Evolutionary conservation across 2,113 vertebrate species (phyloP), one percentile per base, ranked within the genome.

Genomic region (Peucedramus taeniatus): DNA sequence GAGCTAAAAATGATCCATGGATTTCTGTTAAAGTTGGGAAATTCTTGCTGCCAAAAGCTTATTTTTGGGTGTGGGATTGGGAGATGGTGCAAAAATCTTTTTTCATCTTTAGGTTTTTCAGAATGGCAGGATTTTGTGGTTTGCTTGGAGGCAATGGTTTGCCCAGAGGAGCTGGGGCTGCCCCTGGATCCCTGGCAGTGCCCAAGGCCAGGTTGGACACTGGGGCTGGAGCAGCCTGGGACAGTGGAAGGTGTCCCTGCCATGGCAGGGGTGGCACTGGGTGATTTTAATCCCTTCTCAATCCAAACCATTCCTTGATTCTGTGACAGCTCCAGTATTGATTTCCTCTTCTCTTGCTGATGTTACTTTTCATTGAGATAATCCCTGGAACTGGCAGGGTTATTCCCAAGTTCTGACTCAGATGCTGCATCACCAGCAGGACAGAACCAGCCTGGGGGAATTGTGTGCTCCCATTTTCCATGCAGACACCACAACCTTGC

Each of bases 271-370:
- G 2, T 40, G 85, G 42, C 1, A 13, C 4, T 22, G 27, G 42
- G 0, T 27, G 66, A 4, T 0, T 1, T 24, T 57, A 0, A 10
- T 35, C 17, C 26, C 1, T 72, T 1, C 76, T n/a, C 31, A 26
- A 8, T 12, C 31, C 50, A 50, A 49, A 4, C 9, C 42, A 71
- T 26, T 35, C 72, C 14, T 4, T 3, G 20, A 24, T 35, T 45
- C 49, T n/a, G 13, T 47, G 42, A 44, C 7, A 39, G 20, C 59
- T 4, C 44, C 23, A 24, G 45, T 2, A 37, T 1, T 22, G 10
- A 40, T 70, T 28, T 78, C 8, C 50, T 59, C 22, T 87, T 33
- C 8, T n/a, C 45, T 80, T 15, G 7, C 7, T 4, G 2, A 23
- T 26, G 70, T 33, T 54, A 3, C 6, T 77, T 76, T 47, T 39